Evolutionary conservation across 2,797 vertebrate genomes (phyloP), one percentile per base, ranked within the genome.

Genomic region (Valencia hispanica): DNA sequence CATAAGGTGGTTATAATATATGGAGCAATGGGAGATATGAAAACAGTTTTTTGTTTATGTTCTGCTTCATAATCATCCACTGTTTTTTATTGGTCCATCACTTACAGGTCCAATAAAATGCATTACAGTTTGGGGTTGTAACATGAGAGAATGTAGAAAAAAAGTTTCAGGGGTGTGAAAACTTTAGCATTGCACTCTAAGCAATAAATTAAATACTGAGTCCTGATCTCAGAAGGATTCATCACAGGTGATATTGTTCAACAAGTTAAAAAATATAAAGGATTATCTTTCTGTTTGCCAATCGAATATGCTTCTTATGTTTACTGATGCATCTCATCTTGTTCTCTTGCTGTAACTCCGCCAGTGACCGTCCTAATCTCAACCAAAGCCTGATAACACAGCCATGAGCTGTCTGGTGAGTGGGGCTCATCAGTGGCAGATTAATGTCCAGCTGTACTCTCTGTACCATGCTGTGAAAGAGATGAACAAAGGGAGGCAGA

Each of bases 391-490:
- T 63, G 86, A 89, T 89, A 91, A 90, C 25, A 82, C 84, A 82
- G 82, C 79, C 79, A 30, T 78, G 88, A 90, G 79, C 84, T 34
- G 70, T 85, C 72, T 78, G 80, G 66, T 73, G 86, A 90, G 80
- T 69, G 78, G 41, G 45, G 72, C 88, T 91, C 90, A 90, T 93
- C 91, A 88, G 74, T 14, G 61, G 80, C 88, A 91, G 88, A 89
- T 91, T 92, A 92, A 89, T 92, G 90, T 92, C 87, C 87, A 86
- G 85, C 90, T 84, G 83, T 83, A 90, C 75, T 75, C 59, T 0
- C 57, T 32, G 55, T 80, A 57, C 80, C 82, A 65, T 0, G 53
- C 86, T 69, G 79, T 8, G 87, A 79, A 81, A 57, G 74, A 79
- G 81, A 84, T 72, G 83, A 80, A 84, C 80, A 83, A 86, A 83